phyloP scores from a whole-genome alignment of 2,888 invertebrate genomes.

The Lypha dubia region DNA sequence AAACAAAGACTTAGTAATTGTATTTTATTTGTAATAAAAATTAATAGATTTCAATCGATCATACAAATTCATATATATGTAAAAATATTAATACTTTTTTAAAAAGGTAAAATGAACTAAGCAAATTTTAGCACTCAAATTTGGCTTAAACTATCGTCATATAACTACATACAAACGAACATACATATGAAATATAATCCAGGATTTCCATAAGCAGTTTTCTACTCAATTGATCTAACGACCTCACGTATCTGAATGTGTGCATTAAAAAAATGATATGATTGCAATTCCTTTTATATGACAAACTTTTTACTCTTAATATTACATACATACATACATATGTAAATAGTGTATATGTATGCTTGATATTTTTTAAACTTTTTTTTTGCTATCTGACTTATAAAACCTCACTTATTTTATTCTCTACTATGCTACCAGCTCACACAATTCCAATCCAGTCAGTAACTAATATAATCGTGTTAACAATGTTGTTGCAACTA shows the following conservation, averaged over 20 bases:
- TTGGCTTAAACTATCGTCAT: too few species aligned
- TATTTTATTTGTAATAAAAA: too few species aligned
- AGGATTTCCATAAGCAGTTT: not conserved
- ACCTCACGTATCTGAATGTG: not conserved
- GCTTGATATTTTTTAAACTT: too few species aligned
- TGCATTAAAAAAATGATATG: constrained; percentile 11
- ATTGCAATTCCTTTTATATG: constrained; percentile 43
- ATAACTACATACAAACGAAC: too few species aligned
- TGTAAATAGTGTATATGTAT: too few species aligned
- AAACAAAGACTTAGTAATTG: too few species aligned
- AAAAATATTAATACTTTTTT: too few species aligned
- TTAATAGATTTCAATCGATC: not conserved
- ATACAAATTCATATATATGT: too few species aligned
- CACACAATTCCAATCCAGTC: constrained; percentile 32
- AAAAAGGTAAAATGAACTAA: too few species aligned
- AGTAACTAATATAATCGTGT: constrained; percentile 57
- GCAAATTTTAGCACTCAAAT: too few species aligned
- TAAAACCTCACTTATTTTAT: constrained; percentile 7
- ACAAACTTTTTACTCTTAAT: constrained; percentile 46
- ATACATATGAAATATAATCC: too few species aligned
- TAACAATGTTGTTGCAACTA: constrained; percentile 68
- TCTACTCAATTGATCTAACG: not conserved
- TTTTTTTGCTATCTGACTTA: not conserved
- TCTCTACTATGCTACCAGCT: not conserved
- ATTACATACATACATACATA: constrained; percentile 34